phyloP scores from a whole-genome alignment of 1,140 invertebrate species.

The Triops longicaudatus region DNA sequence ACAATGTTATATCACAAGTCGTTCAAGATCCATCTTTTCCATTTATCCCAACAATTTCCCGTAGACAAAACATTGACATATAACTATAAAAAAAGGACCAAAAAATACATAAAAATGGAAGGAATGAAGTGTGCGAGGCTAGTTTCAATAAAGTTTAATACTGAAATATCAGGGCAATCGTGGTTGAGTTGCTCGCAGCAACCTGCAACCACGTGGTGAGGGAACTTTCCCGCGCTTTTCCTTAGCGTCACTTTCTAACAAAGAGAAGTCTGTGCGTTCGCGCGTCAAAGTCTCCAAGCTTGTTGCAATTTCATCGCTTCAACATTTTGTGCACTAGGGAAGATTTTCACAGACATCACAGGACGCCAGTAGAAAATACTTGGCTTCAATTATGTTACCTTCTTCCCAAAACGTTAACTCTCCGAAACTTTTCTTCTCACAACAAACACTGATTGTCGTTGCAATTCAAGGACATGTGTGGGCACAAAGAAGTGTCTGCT shows the following conservation, averaged over 20 bases:
- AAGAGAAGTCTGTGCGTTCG: neutral
- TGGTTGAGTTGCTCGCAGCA: neutral
- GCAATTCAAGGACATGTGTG: neutral
- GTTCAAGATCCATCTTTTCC: neutral
- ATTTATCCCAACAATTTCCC: neutral
- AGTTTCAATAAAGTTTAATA: neutral
- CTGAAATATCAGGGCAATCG: neutral
- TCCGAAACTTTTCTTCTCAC: no score
- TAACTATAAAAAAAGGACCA: neutral
- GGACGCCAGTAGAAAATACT: neutral
- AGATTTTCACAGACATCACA: constrained; percentile 10
- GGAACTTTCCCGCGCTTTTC: no score
- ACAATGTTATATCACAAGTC: constrained; percentile 9
- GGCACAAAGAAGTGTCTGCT: neutral
- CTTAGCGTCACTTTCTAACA: neutral
- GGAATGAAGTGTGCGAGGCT: neutral
- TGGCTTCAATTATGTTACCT: neutral
- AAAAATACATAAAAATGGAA: neutral
- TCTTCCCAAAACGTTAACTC: neutral
- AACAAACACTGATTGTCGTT: no score
- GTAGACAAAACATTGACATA: neutral
- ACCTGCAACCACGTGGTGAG: neutral
- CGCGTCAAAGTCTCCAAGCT: neutral
- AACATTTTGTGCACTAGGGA: constrained; percentile 11
- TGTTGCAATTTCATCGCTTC: neutral